A percentile compares a stretch with the other conserved stretches of the same genome.
These are phyloP conservation scores for Drosophila novamexicana DNA, from an alignment of 1,140 invertebrate genomes.

Conservation along the genomic window DNA sequence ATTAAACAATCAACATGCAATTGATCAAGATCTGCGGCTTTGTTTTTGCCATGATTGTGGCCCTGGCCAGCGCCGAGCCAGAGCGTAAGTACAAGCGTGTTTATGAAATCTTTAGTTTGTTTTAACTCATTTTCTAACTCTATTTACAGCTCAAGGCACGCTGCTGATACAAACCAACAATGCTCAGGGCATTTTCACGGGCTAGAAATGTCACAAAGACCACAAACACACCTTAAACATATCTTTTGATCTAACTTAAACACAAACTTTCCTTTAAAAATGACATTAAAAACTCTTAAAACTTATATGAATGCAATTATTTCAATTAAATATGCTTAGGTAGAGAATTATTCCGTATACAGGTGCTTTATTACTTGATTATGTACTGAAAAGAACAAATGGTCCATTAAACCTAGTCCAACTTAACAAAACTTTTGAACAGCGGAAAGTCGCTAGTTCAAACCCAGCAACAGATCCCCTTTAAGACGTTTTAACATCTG, in stretches of 20 bases:
- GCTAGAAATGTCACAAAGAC: background rate
- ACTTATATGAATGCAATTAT: background rate
- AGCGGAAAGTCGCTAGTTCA: no score
- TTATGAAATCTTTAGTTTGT: background rate
- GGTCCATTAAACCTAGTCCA: no score
- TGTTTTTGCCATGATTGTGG: slow-evolving; percentile 48
- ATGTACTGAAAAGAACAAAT: no score
- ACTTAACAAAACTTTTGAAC: no score
- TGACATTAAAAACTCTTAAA: slow-evolving; percentile 5
- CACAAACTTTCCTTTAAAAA: background rate
- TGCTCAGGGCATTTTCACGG: slow-evolving; percentile 34
- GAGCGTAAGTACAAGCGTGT: slow-evolving; percentile 27
- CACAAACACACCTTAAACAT: background rate
- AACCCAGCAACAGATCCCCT: no score
- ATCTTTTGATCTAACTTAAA: background rate
- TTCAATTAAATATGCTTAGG: no score
- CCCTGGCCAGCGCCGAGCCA: slow-evolving; percentile 39
- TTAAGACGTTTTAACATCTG: no score
- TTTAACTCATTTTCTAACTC: background rate
- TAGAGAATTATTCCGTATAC: no score
- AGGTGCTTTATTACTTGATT: no score
- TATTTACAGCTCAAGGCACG: slow-evolving; percentile 34
- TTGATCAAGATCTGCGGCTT: slow-evolving; percentile 40
- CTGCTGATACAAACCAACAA: slow-evolving; percentile 45
- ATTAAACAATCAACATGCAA: slow-evolving; percentile 42